Evolutionary conservation across 2,888 invertebrate species (phyloP), one percentile per base, ranked within the genome.

Genomic region (Heliothis peltigera): DNA sequence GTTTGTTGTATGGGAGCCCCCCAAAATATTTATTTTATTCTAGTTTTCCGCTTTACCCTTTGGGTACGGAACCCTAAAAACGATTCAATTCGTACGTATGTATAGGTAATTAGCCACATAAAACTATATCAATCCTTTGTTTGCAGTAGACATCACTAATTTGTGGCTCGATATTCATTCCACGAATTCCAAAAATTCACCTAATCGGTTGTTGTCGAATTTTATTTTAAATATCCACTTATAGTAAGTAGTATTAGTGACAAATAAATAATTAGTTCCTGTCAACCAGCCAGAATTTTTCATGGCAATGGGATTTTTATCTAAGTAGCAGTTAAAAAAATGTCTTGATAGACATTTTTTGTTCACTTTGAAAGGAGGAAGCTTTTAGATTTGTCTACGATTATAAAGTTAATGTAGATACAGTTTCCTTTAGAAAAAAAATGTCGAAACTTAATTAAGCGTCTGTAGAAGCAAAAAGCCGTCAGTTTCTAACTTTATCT

Each of bases 311-410:
- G 43, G 49, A 69, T 58, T 57, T 53, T 57, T 52, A 51, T 48
- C 64, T 53, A 58, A 25, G 8, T 43, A 39, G 6, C 22, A 8
- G 10, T 15, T 39, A 19, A 46, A 12, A 52, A 8, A 25, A 46
- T 28, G 46, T 18, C 19, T 43, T 58, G 46, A 42, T 63, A 67
- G 19, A 48, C 22, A 62, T 75, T 61, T 75, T 72, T 52, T 69
- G 35, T 84, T 17, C 0, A 52, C 25, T 61, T 86, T 70, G 86
- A 87, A 87, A 85, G 85, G 83, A 86, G 86, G 87, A 86, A 87
- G 78, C 77, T 66, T 71, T 78, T 75, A 70, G 54, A 67, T 56
- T 67, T 58, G 52, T 47, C 42, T 53, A 55, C 44, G 49, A 60
- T 69, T 64, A 53, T 67, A 72, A 60, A 72, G 69, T 25, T 25